Conservation (phyloP, 2,113 vertebrate genomes). For the Pelecanus crispus region DNA sequence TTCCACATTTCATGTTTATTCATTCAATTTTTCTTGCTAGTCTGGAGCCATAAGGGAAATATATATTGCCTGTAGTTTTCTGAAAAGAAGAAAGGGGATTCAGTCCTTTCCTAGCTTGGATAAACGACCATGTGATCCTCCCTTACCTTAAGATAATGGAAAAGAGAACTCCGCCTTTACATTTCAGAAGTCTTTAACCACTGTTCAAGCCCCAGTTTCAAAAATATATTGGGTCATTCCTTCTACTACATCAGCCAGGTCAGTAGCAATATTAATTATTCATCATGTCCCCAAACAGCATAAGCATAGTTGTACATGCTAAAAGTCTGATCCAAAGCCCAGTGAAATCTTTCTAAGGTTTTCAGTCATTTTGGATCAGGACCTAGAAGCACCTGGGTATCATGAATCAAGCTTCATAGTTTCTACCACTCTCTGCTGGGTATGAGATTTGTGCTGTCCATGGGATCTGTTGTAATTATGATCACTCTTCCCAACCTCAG, state of each 20-base stretch:
- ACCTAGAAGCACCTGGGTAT: background rate
- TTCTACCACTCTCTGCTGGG: background rate
- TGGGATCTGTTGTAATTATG: background rate
- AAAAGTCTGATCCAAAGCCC: background rate
- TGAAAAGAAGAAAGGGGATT: background rate
- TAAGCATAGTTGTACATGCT: background rate
- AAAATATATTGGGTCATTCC: background rate
- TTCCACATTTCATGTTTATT: background rate
- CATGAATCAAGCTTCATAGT: background rate
- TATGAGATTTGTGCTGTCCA: background rate
- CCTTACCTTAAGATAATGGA: background rate
- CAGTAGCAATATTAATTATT: background rate
- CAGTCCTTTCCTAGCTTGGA: background rate
- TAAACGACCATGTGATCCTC: background rate
- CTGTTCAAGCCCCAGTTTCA: background rate
- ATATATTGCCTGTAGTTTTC: background rate
- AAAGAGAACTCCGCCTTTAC: background rate
- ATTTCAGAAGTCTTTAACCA: background rate
- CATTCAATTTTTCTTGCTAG: background rate
- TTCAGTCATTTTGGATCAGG: background rate
- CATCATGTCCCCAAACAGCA: background rate
- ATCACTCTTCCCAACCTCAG: slow-evolving; percentile 21
- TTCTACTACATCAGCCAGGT: background rate
- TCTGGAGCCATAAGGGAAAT: background rate
- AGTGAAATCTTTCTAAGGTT: background rate